A percentile compares a stretch with the other conserved stretches of the same genome.
Conservation (phyloP, 2,888 invertebrate species). For the Neoaliturus tenellus region DNA sequence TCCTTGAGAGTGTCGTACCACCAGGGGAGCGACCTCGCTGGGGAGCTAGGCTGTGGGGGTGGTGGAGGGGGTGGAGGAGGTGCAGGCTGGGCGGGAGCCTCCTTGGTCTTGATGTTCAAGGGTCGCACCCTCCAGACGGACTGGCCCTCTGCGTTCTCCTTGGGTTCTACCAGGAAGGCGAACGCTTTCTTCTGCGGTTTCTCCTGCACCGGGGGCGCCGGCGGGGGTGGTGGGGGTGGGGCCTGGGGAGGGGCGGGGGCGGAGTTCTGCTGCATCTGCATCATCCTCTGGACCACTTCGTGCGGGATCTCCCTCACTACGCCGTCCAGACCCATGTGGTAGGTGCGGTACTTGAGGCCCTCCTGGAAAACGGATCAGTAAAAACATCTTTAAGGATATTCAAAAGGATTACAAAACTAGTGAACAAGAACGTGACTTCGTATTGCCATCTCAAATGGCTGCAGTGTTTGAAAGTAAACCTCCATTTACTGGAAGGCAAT, state of each 20-base stretch:
- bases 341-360: conserved; percentile 4
- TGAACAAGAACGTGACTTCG: too few relatives aligned
- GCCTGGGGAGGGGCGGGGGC: neutral
- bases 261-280: neutral
- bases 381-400: too few relatives aligned
- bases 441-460: too few relatives aligned
- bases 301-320: conserved; percentile 2
- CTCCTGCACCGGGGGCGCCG: neutral
- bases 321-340: conserved; percentile 15
- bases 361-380: too few relatives aligned
- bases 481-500: too few relatives aligned
- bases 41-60: neutral
- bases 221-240: neutral
- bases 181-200: neutral
- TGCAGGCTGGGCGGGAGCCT: neutral
- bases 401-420: too few relatives aligned
- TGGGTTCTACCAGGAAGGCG: neutral
- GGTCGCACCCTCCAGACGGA: neutral
- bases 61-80: neutral
- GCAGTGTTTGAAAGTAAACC: too few relatives aligned
- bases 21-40: neutral
- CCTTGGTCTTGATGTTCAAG: neutral
- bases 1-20: conserved; percentile 22
- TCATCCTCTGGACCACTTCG: neutral
- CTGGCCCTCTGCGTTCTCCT: neutral